phyloP scores from a whole-genome alignment of 2,113 vertebrate species.

The Tauraco erythrolophus region DNA sequence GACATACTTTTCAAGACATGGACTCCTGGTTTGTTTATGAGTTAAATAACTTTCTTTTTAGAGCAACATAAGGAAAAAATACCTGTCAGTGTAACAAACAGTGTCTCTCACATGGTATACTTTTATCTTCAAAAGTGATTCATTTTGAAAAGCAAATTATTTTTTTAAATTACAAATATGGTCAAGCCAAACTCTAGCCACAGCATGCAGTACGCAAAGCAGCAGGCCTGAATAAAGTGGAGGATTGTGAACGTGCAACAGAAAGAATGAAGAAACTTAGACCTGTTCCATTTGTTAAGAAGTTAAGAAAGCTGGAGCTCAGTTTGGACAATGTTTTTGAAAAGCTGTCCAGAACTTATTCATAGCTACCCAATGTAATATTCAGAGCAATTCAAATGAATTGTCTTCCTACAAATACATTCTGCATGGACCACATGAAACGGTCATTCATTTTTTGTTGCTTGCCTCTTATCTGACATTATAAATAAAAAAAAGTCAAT shows the following conservation, averaged over 20 bases:
- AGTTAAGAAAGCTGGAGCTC: background rate
- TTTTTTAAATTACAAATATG: background rate
- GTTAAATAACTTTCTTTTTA: background rate
- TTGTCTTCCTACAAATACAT: background rate
- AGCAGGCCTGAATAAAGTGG: background rate
- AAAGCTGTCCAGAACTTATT: background rate
- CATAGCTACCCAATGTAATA: background rate
- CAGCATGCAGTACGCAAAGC: background rate
- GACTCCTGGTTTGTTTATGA: background rate
- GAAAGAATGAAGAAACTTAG: background rate
- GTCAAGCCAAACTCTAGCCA: background rate
- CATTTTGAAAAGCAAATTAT: background rate
- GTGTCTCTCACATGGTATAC: background rate
- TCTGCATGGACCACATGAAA: background rate
- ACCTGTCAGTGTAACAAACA: background rate
- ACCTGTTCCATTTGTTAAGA: background rate
- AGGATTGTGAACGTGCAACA: background rate
- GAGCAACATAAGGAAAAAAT: background rate
- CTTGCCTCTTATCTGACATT: background rate
- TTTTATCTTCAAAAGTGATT: background rate
- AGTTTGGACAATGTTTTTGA: background rate
- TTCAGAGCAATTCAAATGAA: background rate
- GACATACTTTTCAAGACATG: background rate
- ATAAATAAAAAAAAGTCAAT: conserved; percentile 22
- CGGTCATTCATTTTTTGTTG: background rate